A percentile compares a stretch with the other conserved stretches of the same genome.
Conservation (phyloP, 2,113 vertebrate species). For the Azemiops feae region DNA sequence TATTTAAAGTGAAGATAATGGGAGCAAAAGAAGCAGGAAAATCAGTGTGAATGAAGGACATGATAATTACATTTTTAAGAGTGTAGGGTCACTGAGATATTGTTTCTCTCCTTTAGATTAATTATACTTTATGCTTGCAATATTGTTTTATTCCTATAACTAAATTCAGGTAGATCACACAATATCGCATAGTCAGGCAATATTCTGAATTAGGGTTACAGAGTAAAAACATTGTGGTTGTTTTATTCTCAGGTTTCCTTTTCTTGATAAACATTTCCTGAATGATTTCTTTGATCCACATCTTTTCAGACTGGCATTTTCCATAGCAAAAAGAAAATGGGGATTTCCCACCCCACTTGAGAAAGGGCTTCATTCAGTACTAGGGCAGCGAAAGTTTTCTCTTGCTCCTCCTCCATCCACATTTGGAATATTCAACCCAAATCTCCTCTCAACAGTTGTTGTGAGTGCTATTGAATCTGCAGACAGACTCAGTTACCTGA, state of each 20-base stretch:
- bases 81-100: neutral
- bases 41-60: neutral
- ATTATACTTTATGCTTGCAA: neutral
- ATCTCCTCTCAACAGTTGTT: neutral
- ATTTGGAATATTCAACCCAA: neutral
- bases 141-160: neutral
- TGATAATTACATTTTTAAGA: neutral
- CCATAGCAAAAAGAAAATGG: neutral
- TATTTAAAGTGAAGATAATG: neutral
- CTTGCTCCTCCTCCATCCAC: neutral
- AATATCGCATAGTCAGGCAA: neutral
- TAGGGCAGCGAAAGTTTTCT: neutral
- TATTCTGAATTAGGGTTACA: neutral
- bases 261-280: neutral
- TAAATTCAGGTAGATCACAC: neutral
- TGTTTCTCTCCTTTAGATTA: neutral
- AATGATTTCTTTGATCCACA: neutral
- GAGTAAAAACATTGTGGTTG: neutral
- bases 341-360: neutral
- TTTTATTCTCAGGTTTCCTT: neutral
- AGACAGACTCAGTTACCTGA: neutral
- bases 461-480: neutral
- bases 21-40: neutral
- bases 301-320: neutral
- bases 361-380: neutral